Evolutionary conservation across 1,140 invertebrate species (phyloP), one percentile per base, ranked within the genome.

Genomic region (Pararge aegeria): DNA sequence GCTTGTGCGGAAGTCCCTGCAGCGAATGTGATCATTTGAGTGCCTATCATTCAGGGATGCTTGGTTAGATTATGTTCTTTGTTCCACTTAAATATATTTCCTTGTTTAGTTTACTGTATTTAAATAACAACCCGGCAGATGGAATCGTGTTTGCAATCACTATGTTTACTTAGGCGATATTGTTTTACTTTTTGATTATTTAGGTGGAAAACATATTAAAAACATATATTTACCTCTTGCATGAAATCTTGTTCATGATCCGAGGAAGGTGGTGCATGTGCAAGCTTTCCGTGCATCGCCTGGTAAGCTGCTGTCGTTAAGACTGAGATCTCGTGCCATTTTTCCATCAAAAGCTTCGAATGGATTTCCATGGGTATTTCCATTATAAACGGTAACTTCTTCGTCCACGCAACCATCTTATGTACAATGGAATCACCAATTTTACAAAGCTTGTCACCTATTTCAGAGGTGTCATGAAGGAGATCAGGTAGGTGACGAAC

Each of bases 391-490:
- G 98, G 98, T 84, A 99, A 90, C 87, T 97, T 94, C 90, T 98
- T 98, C 70, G 98, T 99, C 98, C 98, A 99, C 89, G 98, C 97
- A 57, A 99, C 97, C 90, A 99, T 93, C 90, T 98, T 98, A 91
- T 97, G 97, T 30, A 98, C 97, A 78, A 98, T 98, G 50, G 96
- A 97, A 90, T 98, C 97, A 46, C 97, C 97, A 80, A 98, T 97
- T 87, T 97, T 96, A 92, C 96, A 98, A 75, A 98, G 91, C 86
- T 97, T 97, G 73, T 97, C 95, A 64, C 96, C 96, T 64, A 98
- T 93, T 87, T 97, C 96, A 63, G 95, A 95, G 78, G 96, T 96
- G 81, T 97, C 95, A 87, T 97, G 96, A 63, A 97, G 92, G 69
- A 98, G 93, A 78, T 98, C 96, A 66, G 97, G 95, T 85, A 97